Evolutionary conservation across 1,140 invertebrate species (phyloP), one percentile per base, ranked within the genome.

Genomic region (Diplogasteroides magnus): DNA sequence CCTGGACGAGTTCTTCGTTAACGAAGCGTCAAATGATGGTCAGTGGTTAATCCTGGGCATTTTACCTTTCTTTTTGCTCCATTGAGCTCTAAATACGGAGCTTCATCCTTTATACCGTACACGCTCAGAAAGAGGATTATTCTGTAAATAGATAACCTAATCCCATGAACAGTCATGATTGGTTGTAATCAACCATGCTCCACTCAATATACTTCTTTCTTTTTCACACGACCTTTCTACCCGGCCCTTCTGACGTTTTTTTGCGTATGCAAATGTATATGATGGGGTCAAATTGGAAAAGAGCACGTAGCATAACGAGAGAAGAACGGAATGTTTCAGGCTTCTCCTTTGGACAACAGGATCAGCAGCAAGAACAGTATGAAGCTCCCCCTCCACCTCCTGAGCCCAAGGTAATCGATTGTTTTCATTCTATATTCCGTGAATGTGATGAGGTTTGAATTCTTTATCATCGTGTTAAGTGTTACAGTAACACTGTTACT

Each of bases 1-100:
- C n/a, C 74, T 84, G 27, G 80, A 76, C 14, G 67, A 73, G 31
- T 69, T 73, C 55, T 67, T 59, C n/a, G 32, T 59, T 29, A 31
- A 58, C 26, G 63, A 65, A 11, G 31, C 55, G 0, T 67, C 65
- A n/a, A 59, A 67, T 2, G 65, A 67, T 29, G 29, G 48, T 26
- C 25, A 28, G 2, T 56, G 37, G 1, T 60, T 57, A 1, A 26
- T 31, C 19, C 14, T 31, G 48, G 27, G 27, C 37, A 68, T 25
- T 62, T 32, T 25, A 55, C 48, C 0, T 37, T 58, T 1, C 11
- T 68, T 14, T 11, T 19, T 15, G 32, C 48, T 14, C 32, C 32
- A 2, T 61, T 61, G 25, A 27, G 32, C 2, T 68, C 58, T 11
- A 62, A 32, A 55, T 32, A 68, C 32, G 60, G 60, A 25, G 58